Evolutionary conservation across 2,888 invertebrate genomes (phyloP).

Genomic region (Drosophila paranaensis): DNA sequence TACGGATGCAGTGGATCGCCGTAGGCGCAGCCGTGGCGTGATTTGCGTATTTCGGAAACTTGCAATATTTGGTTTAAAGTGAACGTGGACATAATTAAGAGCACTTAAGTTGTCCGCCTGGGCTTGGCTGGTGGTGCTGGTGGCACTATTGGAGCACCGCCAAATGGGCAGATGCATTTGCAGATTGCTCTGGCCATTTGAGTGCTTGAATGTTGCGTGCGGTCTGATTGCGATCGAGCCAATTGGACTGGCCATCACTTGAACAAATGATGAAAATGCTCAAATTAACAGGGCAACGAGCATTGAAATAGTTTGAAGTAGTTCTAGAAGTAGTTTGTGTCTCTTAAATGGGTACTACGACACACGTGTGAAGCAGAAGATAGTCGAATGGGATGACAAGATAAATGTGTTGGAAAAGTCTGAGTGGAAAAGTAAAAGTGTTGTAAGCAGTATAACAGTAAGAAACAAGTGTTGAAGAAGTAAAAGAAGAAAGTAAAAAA

Average conservation of each 20-base stretch:
- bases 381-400: too few relatives aligned
- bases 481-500: too few relatives aligned
- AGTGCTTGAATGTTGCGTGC: slow-evolving; percentile 17
- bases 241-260: slow-evolving; percentile 37
- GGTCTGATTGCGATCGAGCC: slow-evolving; percentile 39
- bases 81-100: slow-evolving; percentile 80
- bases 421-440: too few relatives aligned
- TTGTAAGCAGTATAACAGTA: too few relatives aligned
- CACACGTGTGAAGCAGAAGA: too few relatives aligned
- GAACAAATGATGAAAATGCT: slow-evolving; percentile 9
- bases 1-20: slow-evolving; percentile 11
- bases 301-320: not conserved
- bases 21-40: slow-evolving; percentile 20
- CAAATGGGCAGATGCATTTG: slow-evolving; percentile 60
- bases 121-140: slow-evolving; percentile 14
- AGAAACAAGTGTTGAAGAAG: too few relatives aligned
- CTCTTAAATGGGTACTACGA: not conserved
- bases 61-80: slow-evolving; percentile 73
- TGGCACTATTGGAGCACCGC: slow-evolving; percentile 50
- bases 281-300: not conserved
- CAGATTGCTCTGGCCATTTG: slow-evolving; percentile 39
- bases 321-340: not conserved
- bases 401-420: too few relatives aligned
- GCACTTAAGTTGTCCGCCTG: slow-evolving; percentile 63
- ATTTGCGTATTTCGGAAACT: slow-evolving; percentile 74